Percentiles rank a stretch among this genome's conserved stretches.
phyloP scores from a whole-genome alignment of 2,888 invertebrate genomes.

The Cordilura impudica region DNA sequence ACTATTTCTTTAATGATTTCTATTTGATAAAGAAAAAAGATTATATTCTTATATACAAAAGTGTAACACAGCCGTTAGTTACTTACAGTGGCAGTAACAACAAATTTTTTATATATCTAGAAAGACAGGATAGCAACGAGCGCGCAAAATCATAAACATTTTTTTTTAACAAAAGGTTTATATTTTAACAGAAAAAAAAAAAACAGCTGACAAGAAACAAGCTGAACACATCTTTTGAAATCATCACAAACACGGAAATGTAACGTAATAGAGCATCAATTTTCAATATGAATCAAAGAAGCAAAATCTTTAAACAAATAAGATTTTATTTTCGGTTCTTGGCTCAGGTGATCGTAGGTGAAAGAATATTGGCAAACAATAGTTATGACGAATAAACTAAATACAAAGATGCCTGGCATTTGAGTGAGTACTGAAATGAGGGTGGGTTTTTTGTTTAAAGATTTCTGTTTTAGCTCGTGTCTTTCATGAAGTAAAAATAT shows the following conservation, averaged over 20 bases:
- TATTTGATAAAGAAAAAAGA: too few species aligned
- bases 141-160: conserved; percentile 39
- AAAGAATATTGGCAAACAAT: conserved; percentile 29
- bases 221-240: conserved; percentile 15
- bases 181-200: conserved; percentile 11
- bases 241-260: background rate
- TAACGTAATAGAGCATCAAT: conserved; percentile 40
- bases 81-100: background rate
- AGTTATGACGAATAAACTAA: background rate
- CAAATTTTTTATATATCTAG: conserved; percentile 4
- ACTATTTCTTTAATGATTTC: too few species aligned
- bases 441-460: conserved; percentile 31
- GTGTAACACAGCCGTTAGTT: conserved; percentile 15
- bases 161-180: conserved; percentile 31
- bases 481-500: background rate
- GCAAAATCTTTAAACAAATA: conserved; percentile 52
- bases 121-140: conserved; percentile 29
- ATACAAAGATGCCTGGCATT: background rate
- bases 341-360: conserved; percentile 41
- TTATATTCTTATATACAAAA: background rate
- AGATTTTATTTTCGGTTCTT: conserved; percentile 21
- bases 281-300: conserved; percentile 29
- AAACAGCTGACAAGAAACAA: conserved; percentile 59
- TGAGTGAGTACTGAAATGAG: conserved; percentile 5
- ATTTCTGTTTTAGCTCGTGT: conserved; percentile 41